Percentiles rank a stretch among this genome's conserved stretches.
phyloP scores from a whole-genome alignment of 2,113 vertebrate genomes.

The Uria aalge region DNA sequence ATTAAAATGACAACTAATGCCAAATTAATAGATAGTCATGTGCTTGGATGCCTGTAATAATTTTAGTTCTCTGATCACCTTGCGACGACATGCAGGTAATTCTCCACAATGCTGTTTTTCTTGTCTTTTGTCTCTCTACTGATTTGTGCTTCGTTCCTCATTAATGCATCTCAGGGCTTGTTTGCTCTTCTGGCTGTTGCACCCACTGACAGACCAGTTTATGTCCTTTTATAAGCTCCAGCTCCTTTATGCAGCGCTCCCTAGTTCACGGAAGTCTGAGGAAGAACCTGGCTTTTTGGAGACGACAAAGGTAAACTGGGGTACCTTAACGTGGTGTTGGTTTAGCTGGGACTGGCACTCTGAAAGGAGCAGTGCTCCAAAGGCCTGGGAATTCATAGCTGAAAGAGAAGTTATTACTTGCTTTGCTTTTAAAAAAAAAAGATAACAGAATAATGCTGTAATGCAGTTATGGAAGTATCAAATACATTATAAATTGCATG shows the following conservation, averaged over 20 bases:
- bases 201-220: not conserved
- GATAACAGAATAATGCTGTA: not conserved
- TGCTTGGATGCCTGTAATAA: not conserved
- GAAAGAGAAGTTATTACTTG: not conserved
- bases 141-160: not conserved
- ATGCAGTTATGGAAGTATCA: not conserved
- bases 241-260: not conserved
- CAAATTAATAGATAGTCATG: not conserved
- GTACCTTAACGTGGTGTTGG: rapidly evolving
- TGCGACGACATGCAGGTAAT: not conserved
- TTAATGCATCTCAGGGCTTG: not conserved
- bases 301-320: rapidly evolving
- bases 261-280: not conserved
- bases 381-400: not conserved
- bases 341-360: not conserved
- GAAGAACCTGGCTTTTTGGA: not conserved
- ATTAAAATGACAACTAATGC: not conserved
- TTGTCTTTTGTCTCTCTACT: not conserved
- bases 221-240: not conserved
- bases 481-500: not conserved
- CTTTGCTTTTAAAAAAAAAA: not conserved
- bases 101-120: not conserved
- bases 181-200: not conserved
- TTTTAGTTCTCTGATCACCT: not conserved
- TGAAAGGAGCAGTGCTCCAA: not conserved